Base-by-base conservation (phyloP, 2,797 vertebrate genomes). In the Poeciliopsis paucimaculata region DNA sequence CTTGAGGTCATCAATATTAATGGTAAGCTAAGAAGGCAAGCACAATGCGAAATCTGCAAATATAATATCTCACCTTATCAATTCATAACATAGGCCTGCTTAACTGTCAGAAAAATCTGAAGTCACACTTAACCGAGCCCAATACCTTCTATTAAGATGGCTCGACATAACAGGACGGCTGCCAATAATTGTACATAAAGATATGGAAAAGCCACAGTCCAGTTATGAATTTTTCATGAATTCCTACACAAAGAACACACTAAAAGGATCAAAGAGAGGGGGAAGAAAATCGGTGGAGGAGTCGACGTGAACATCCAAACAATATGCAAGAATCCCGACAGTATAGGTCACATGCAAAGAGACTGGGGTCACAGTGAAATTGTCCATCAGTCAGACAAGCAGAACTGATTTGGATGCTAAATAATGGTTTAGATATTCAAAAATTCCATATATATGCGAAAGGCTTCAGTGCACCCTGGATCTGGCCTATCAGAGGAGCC, bases 311-410 rank as follows among this genome's bases (percentile, higher is more conserved):
- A 95, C 94, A 95, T 96, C 96, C 97, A 97, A 97, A 97, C 97
- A 97, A 97, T 97, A 96, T 95, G 96, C 96, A 96, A 96, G 96
- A 96, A 97, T 97, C 97, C 97, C 97, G 97, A 98, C 98, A 97
- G 97, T 95, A 96, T 96, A 98, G 98, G 98, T 98, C 97, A 97
- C 96, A 97, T 95, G 96, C 96, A 96, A 96, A 97, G 96, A 97
- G 96, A 97, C 95, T 89, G 90, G 94, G 97, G 97, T 97, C 96
- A 97, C 95, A 96, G 95, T 95, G 95, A 98, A 98, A 99, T 97
- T 99, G 98, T 99, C 98, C 97, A 99, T 99, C 98, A 99, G 97
- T 96, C 97, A 99, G 98, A 99, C 98, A 99, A 98, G 97, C 98
- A 97, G 97, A 99, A 99, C 98, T 98, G 98, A 99, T 98, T 98